Evolutionary conservation across 2,113 vertebrate genomes (phyloP), one percentile per base, ranked within the genome.

Genomic region (Collichthys lucidus): DNA sequence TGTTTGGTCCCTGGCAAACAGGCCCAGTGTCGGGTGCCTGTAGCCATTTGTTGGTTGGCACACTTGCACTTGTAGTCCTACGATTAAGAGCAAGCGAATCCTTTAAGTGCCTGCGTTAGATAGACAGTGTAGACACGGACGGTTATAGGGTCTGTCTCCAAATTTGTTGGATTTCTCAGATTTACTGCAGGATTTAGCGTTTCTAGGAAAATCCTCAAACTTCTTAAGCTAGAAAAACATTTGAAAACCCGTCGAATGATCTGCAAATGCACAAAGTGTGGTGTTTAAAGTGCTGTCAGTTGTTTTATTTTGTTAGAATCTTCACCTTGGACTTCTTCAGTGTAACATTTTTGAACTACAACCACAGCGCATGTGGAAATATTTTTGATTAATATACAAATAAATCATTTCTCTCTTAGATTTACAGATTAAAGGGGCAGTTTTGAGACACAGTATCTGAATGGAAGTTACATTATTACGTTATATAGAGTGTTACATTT

Each of bases 1-100:
- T 88, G 63, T 65, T 74, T 55, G 74, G 52, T 70, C 81, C 47
- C 29, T 57, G 40, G 80, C 71, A 89, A 84, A 88, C 77, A 56
- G 42, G 5, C 31, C 72, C 53, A 61, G 82, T 82, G 80, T 90
- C 83, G 69, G 53, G 44, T 78, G 56, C 56, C 47, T 79, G 22
- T 3, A 31, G 66, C 42, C 17, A 29, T 59, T 82, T 85, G 57
- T 74, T 56, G 47, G 60, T 26, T 3, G 19, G 53, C 70, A 77
- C 42, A 84, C 75, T 62, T 66, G 35, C 15, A 62, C 72, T 78
- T 72, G 53, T 49, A 74, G 85, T 35, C 11, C 17, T 53, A 7
- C 68, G 44, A 80, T 80, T 69, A 77, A 79, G 61, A 68, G 68
- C 74, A 67, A 72, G 14, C 53, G 22, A 65, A 47, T 67, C 44